Evolutionary conservation across 2,888 invertebrate genomes (phyloP), one percentile per base, ranked within the genome.

Genomic region (Crocallis elinguaria): DNA sequence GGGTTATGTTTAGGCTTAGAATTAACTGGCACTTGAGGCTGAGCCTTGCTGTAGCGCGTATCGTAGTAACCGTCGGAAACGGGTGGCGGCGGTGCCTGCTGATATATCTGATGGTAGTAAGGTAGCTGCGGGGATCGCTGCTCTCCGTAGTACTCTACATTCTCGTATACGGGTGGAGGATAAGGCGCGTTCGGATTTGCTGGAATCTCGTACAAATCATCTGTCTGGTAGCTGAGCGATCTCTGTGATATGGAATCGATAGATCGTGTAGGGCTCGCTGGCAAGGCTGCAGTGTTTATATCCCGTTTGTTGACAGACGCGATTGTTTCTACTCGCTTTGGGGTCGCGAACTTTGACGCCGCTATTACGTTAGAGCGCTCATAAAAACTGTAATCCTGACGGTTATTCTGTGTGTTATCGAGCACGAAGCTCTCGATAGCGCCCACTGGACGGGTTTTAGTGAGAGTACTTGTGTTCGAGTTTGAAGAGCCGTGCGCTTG

Each of bases 301-400:
- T 87, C 85, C 42, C 86, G 83, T 76, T 88, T 87, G 71, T 81
- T 86, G 66, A 81, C 78, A 65, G 92, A 85, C 49, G 92, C 92
- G 58, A 94, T 92, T 42, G 93, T 93, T 73, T 95, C 95, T 6
- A 95, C 93, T 62, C 94, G 92, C 76, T 95, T 96, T 42, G 95
- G 95, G 27, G 95, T 95, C 33, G 95, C 95, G 77, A 94, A 96
- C 77, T 96, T 95, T 7, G 95, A 95, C 39, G 95, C 94, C 13
- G 95, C 94, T 68, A 95, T 95, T 50, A 96, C 94, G 72, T 95
- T 95, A 52, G 94, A 95, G 49, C 96, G 92, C 73, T 96, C 96
- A 62, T 92, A 92, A 69, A 90, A 89, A 69, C 89, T 90, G 62
- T 92, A 92, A 77, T 92, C 92, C 64, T 88, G 89, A 27, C 88